Percentiles rank a stretch among this genome's conserved stretches.
Conservation (phyloP, 2,888 invertebrate species). For the Calameuta idolon region DNA sequence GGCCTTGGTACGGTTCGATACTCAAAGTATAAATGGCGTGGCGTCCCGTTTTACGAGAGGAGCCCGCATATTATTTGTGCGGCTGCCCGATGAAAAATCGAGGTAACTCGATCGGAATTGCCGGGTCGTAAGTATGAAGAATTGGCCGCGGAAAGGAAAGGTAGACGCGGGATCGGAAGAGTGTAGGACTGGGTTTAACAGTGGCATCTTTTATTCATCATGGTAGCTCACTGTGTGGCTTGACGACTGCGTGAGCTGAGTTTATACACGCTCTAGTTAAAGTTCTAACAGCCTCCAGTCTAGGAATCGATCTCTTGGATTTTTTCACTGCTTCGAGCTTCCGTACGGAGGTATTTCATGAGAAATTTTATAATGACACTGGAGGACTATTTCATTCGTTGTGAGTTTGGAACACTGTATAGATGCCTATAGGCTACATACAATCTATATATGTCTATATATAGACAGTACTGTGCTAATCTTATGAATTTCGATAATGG, state of each 20-base stretch:
- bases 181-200: slow-evolving; percentile 50
- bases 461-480: background rate
- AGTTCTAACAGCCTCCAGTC: slow-evolving; percentile 53
- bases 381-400: background rate
- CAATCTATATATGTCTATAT: no score
- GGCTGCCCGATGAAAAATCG: slow-evolving; percentile 14
- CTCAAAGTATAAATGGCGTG: background rate
- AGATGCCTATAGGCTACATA: background rate
- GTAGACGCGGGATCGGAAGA: slow-evolving; percentile 39
- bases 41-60: background rate
- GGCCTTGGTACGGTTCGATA: background rate
- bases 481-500: background rate
- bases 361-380: background rate
- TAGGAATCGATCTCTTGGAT: slow-evolving; percentile 52
- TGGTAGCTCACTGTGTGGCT: slow-evolving; percentile 50
- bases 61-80: background rate
- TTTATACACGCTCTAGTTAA: slow-evolving; percentile 59
- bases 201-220: slow-evolving; percentile 61
- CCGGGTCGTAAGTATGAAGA: slow-evolving; percentile 38
- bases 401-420: background rate
- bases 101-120: slow-evolving; percentile 26
- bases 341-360: background rate
- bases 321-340: slow-evolving; percentile 22
- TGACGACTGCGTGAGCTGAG: slow-evolving; percentile 59
- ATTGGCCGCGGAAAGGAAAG: slow-evolving; percentile 28